Evolutionary conservation across 2,113 vertebrate genomes (phyloP), one percentile per base, ranked within the genome.

Genomic region (Recurvirostra avosetta): DNA sequence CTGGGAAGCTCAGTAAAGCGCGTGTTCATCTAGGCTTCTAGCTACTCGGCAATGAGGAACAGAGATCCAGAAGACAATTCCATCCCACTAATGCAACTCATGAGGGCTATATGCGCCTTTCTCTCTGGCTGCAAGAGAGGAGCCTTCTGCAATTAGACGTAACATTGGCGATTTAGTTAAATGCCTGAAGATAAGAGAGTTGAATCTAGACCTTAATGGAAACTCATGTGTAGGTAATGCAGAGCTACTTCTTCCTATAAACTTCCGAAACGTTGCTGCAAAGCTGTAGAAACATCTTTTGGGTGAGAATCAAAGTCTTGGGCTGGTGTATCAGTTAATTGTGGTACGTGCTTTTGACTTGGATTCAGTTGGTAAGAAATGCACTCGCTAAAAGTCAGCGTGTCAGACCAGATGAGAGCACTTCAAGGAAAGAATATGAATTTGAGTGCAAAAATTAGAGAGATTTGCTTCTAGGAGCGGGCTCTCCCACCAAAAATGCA

Each of bases 301-400:
- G 72, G 66, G 32, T 80, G 29, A 88, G 32, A 38, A 32, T 74
- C 62, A 58, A 50, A 50, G 13, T 50, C 45, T 34, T 74, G 65
- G 63, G 40, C 47, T 62, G 45, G 55, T 77, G 3, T 25, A 6
- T 70, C 45, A 19, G 63, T 85, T 34, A 25, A 36, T 22, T 71
- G 73, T 52, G 56, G 34, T 15, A n/a, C 0, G 4, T 61, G 62
- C 25, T 83, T 82, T 82, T 73, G 74, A 49, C 67, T 73, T n/a
- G 53, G 40, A 40, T 71, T 71, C 40, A 25, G 14, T 6, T 41
- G 36, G 50, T 90, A 29, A 34, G 86, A 90, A 47, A 47, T 12
- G 9, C 15, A 63, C 21, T 56, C 4, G 4, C 71, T 79, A 5
- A 20, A 62, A 86, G 50, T 73, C 1, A 0, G 0, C 45, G n/a